Evolutionary conservation across 2,888 invertebrate species (phyloP), one percentile per base, ranked within the genome.

Genomic region (Osmoderma eremita): DNA sequence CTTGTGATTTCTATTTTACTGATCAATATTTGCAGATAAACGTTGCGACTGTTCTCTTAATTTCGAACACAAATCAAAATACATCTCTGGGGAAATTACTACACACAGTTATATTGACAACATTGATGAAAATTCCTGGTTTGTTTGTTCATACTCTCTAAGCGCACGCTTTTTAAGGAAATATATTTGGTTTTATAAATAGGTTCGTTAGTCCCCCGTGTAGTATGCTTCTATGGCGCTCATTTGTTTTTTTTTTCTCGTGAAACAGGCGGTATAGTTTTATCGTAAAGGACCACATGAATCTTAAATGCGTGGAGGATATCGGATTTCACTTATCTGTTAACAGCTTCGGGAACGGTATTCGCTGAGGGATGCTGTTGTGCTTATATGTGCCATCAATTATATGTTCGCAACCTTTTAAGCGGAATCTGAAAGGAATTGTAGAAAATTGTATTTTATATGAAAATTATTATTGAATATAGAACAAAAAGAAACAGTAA

Each of bases 221-320:
- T 15, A 5, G 30, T 45, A 45, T 17, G 45, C 36, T 45, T 53
- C 38, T 30, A 30, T 10, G 30, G 30, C 30, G 30, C 30, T 30
- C 30, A 30, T 30, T 30, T 15, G 38, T 53, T 53, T 36, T 2
- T 38, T 38, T 38, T 45, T 45, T 61, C 42, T 13, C 15, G 45
- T 24, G 12, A 45, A 42, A 17, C 42, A 45, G 45, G 58, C 58
- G 58, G 58, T 45, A 24, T 50, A 48, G 45, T 45, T 2, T 30
- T 61, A 61, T 61, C 45, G 45, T 61, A 61, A 61, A 53, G 45
- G 58, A 61, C 45, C 58, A 61, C 30, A 61, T 61, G 58, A 61
- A 45, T 61, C 58, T 61, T 18, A 45, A 61, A 56, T 45, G 58
- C 45, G 30, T 61, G 13, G 30, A 20, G 30, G 45, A 61, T 45